Conservation (phyloP, 2,797 vertebrate species). For the Peromyscus nudipes region DNA sequence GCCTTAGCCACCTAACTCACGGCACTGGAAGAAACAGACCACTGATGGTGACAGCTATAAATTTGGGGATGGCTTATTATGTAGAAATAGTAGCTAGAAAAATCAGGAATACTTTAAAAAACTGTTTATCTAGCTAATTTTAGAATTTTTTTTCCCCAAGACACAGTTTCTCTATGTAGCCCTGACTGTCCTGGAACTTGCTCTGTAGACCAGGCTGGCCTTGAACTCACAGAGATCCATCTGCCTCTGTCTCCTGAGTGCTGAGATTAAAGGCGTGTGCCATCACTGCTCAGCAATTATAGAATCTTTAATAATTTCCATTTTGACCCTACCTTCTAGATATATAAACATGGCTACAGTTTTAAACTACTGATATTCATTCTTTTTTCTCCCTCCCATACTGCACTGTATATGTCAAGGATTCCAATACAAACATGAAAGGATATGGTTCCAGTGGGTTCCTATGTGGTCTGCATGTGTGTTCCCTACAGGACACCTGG, state of each 20-base stretch:
- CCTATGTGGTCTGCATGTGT: background rate
- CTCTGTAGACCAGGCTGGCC: background rate
- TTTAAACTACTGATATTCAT: background rate
- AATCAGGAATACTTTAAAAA: background rate
- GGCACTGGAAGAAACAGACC: background rate
- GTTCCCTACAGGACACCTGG: background rate
- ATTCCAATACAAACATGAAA: background rate
- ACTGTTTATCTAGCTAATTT: background rate
- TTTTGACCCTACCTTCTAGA: background rate
- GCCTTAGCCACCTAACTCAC: background rate
- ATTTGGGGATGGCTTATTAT: background rate
- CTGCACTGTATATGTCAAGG: background rate
- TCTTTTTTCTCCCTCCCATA: background rate
- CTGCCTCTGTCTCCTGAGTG: background rate
- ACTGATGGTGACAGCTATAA: background rate
- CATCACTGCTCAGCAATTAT: background rate
- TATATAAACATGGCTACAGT: background rate
- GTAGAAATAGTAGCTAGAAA: background rate
- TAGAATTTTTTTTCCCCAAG: background rate
- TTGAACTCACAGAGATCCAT: background rate
- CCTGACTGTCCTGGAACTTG: background rate
- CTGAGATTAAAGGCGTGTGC: background rate
- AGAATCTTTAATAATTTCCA: conserved; percentile 2
- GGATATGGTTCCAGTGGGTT: background rate
- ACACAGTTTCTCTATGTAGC: background rate